A percentile compares a stretch with the other conserved stretches of the same genome.
These are phyloP conservation scores for Labia minor DNA, from an alignment of 2,888 invertebrate genomes.

Conservation along the genomic window DNA sequence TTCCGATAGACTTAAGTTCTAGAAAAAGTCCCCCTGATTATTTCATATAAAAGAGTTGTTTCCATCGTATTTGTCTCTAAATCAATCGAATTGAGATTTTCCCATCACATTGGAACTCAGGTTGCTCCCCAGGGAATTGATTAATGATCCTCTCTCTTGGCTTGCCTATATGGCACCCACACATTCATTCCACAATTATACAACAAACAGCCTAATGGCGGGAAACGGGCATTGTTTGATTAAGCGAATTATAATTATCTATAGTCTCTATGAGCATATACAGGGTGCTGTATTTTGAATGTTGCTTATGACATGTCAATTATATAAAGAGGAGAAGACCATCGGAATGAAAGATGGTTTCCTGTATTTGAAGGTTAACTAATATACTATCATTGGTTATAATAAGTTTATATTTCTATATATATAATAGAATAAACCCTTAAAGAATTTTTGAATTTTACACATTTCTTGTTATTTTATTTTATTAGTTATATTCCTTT, in stretches of 20 bases:
- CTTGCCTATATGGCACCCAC: conserved; percentile 6
- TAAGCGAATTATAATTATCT: conserved; percentile 13
- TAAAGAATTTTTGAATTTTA: too few relatives aligned
- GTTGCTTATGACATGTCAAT: neutral
- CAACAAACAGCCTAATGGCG: neutral
- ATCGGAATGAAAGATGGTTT: neutral
- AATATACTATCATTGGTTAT: too few relatives aligned
- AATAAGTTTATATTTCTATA: too few relatives aligned
- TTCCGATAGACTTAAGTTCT: too few relatives aligned
- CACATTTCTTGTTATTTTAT: too few relatives aligned
- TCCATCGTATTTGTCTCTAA: too few relatives aligned
- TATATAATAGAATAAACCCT: too few relatives aligned
- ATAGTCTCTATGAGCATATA: neutral
- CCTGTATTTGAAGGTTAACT: too few relatives aligned
- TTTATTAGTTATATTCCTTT: too few relatives aligned
- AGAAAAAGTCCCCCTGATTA: too few relatives aligned
- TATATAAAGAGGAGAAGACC: neutral
- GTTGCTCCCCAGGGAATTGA: neutral
- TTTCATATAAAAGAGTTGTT: too few relatives aligned
- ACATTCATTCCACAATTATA: neutral
- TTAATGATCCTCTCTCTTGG: neutral
- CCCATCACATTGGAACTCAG: neutral
- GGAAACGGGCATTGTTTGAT: neutral
- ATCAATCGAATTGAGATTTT: too few relatives aligned
- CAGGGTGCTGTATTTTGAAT: neutral